phyloP scores from a whole-genome alignment of 2,888 invertebrate genomes.

The Leucophora obtusa region DNA sequence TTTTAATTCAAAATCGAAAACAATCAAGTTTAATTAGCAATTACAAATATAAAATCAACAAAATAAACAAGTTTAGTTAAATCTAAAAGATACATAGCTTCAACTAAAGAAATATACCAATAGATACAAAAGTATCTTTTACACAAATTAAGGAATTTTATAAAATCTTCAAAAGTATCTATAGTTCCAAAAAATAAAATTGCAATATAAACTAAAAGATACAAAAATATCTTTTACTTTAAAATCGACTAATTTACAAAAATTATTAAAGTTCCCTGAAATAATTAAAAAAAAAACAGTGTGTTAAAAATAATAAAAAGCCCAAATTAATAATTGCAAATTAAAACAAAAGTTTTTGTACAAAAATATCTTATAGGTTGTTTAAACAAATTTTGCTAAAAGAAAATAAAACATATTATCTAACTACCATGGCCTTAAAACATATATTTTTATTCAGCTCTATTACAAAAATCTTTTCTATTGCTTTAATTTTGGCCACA shows the following conservation, averaged over 20 bases:
- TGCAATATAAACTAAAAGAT: slow-evolving; percentile 15
- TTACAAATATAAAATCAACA: not conserved
- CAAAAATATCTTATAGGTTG: not conserved
- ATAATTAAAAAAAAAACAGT: slow-evolving; percentile 3
- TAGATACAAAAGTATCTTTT: not conserved
- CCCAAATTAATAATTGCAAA: not conserved
- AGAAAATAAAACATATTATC: not conserved
- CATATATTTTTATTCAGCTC: slow-evolving; percentile 35
- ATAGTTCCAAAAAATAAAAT: slow-evolving; percentile 16
- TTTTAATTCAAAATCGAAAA: not conserved
- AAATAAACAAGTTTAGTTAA: not conserved
- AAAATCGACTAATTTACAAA: not conserved
- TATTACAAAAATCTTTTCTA: slow-evolving; percentile 40
- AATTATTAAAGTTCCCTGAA: not conserved
- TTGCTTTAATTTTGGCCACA: slow-evolving; percentile 40
- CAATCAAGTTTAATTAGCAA: not conserved
- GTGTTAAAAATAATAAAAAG: slow-evolving; percentile 5
- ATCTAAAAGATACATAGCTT: not conserved
- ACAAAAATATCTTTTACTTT: slow-evolving; percentile 27
- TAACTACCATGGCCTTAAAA: slow-evolving; percentile 46
- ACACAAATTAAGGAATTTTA: not conserved
- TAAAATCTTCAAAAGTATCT: slow-evolving; percentile 10
- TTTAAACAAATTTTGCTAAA: slow-evolving; percentile 10
- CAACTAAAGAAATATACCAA: slow-evolving; percentile 22
- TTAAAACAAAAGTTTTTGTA: not conserved